phyloP scores from a whole-genome alignment of 2,797 vertebrate species.

The Emys orbicularis region DNA sequence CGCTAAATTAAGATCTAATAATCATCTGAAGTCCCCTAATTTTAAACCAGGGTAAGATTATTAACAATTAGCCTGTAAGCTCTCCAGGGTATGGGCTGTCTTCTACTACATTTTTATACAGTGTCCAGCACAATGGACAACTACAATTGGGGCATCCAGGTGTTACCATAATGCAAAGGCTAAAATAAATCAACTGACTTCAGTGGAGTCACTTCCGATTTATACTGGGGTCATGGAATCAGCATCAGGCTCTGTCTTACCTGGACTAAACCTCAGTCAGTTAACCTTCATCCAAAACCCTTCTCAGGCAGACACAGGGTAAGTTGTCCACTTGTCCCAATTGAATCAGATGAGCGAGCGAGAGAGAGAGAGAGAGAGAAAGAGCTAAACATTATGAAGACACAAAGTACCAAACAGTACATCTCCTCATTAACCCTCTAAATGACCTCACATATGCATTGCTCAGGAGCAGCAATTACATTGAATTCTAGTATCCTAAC shows the following conservation, averaged over 20 bases:
- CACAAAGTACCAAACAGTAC: background rate
- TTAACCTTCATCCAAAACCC: background rate
- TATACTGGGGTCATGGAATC: background rate
- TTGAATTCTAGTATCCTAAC: background rate
- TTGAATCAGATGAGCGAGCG: background rate
- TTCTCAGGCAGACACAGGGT: background rate
- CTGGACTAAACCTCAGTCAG: slow-evolving; percentile 23
- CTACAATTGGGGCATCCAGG: background rate
- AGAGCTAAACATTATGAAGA: background rate
- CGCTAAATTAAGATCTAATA: slow-evolving; percentile 60
- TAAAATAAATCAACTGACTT: background rate
- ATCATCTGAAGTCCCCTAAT: slow-evolving; percentile 21
- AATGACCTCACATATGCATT: background rate
- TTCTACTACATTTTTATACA: slow-evolving; percentile 11
- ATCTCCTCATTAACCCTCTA: background rate
- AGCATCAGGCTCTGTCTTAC: slow-evolving; percentile 17
- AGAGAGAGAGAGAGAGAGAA: background rate
- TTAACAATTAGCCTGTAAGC: background rate
- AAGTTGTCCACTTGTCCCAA: background rate
- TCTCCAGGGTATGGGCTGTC: background rate
- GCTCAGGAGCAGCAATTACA: background rate
- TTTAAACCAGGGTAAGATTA: slow-evolving; percentile 56
- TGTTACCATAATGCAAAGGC: background rate
- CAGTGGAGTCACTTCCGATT: background rate
- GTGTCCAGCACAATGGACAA: background rate